phyloP scores from a whole-genome alignment of 2,888 invertebrate genomes.

The Nysson spinosus region DNA sequence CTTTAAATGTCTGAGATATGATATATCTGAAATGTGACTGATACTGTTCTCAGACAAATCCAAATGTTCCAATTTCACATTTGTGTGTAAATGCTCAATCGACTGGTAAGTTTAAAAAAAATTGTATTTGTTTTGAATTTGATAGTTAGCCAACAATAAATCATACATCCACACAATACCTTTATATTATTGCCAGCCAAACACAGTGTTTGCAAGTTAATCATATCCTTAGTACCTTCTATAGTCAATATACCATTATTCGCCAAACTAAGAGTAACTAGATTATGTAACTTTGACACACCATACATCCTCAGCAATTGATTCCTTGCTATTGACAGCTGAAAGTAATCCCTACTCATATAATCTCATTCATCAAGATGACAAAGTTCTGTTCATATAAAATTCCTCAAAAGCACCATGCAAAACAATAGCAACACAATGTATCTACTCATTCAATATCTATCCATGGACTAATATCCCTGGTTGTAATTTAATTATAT shows the following conservation, averaged over 20 bases:
- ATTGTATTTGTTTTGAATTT: no score
- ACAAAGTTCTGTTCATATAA: no score
- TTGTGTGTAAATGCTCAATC: constrained; percentile 92
- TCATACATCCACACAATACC: no score
- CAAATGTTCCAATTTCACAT: constrained; percentile 88
- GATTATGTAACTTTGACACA: constrained; percentile 87
- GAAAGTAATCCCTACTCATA: constrained; percentile 63
- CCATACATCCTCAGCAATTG: constrained; percentile 92
- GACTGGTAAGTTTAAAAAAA: constrained; percentile 77
- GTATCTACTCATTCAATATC: no score
- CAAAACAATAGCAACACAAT: no score
- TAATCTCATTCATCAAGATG: no score
- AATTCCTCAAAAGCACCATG: no score
- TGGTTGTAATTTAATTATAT: no score
- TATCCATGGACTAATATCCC: no score
- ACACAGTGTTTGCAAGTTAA: constrained; percentile 88
- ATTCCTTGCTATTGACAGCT: constrained; percentile 93
- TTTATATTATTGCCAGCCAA: constrained; percentile 94
- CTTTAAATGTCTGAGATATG: constrained; percentile 89
- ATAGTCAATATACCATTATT: constrained; percentile 93
- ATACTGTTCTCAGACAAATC: constrained; percentile 95
- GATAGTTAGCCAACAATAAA: no score
- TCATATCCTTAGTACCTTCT: constrained; percentile 92
- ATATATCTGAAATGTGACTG: constrained; percentile 89
- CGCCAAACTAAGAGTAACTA: constrained; percentile 89